Base-by-base conservation (phyloP, 2,113 vertebrate species). In the Helogale parvula region DNA sequence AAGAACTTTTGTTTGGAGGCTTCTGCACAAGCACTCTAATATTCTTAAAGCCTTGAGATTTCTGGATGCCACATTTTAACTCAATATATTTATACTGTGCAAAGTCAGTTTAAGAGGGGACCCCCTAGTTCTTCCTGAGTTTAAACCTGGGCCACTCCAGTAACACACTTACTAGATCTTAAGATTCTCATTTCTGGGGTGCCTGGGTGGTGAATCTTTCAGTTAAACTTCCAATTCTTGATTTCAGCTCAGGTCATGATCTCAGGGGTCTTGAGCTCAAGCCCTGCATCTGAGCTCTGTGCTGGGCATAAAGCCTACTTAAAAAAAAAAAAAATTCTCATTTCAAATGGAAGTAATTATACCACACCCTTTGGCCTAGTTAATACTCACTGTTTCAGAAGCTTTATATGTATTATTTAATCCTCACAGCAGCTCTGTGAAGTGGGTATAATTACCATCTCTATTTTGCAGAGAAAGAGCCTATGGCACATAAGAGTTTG, bases 261-360 rank as follows among this genome's bases (percentile, higher is more conserved):
- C 57, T 60, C 57, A 60, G 57, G 57, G 57, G 57, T 60, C 57
- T 60, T 60, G 57, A 60, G 57, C 23, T 23, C 57, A 60, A 60
- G 57, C 8, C 57, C 21, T 23, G 57, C 21, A 23, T 0, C 8
- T 23, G 21, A 21, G 57, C 21, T 60, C 57, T 60, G 57, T 60
- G 57, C 57, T 60, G 57, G 57, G 57, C 21, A 60, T 60, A 23
- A 60, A 60, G 21, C 57, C 57, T 60, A 60, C 57, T 60, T 60
- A 9, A 60, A 60, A 60, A 57, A 60, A 60, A 57, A 60, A 60
- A 60, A 23, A 71, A 71, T 79, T 65, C 54, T 74, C n/a, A 90
- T 71, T 94, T 90, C 65, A 93, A 85, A 90, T 80, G 60, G 21
- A 79, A 90, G 65, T 27, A 68, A 69, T 77, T 38, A n/a, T 84